Conservation (phyloP, 2,888 invertebrate genomes). For the Pseudococcus jackbeardsleyi region DNA sequence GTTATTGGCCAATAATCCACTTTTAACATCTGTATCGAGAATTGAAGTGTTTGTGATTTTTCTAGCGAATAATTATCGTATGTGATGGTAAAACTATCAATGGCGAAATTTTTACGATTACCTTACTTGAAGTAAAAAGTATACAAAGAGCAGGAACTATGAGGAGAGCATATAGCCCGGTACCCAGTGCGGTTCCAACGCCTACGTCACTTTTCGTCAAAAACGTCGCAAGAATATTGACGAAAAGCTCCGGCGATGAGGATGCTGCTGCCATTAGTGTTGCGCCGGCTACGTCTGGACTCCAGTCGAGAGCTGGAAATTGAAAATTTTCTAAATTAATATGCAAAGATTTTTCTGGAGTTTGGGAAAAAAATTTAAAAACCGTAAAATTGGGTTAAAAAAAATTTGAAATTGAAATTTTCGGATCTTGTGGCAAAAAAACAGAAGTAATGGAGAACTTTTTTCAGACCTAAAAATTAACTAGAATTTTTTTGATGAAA, state of each 20-base stretch:
- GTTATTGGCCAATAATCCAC: slow-evolving; percentile 67
- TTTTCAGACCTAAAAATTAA: no score
- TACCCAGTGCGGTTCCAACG: slow-evolving; percentile 83
- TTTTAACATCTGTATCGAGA: slow-evolving; percentile 60
- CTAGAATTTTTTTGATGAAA: no score
- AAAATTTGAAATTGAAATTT: no score
- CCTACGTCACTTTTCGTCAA: slow-evolving; percentile 83
- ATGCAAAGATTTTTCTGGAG: not conserved
- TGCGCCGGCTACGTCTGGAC: slow-evolving; percentile 86
- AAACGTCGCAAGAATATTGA: slow-evolving; percentile 86
- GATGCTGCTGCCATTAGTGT: slow-evolving; percentile 93
- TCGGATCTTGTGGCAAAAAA: no score
- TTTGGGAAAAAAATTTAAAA: no score
- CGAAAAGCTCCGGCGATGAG: slow-evolving; percentile 88
- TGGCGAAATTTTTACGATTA: slow-evolving; percentile 66
- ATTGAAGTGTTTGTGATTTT: no score
- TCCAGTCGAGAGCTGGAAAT: slow-evolving; percentile 75
- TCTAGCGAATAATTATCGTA: not conserved
- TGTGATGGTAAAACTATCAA: slow-evolving; percentile 67
- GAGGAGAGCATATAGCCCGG: slow-evolving; percentile 83
- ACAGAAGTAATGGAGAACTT: no score
- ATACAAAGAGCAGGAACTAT: slow-evolving; percentile 84
- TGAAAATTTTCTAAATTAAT: not conserved
- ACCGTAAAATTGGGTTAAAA: no score
- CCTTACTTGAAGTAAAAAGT: slow-evolving; percentile 72